Evolutionary conservation across 1,140 invertebrate genomes (phyloP), one percentile per base, ranked within the genome.

Genomic region (Plectrocnemia conspersa): DNA sequence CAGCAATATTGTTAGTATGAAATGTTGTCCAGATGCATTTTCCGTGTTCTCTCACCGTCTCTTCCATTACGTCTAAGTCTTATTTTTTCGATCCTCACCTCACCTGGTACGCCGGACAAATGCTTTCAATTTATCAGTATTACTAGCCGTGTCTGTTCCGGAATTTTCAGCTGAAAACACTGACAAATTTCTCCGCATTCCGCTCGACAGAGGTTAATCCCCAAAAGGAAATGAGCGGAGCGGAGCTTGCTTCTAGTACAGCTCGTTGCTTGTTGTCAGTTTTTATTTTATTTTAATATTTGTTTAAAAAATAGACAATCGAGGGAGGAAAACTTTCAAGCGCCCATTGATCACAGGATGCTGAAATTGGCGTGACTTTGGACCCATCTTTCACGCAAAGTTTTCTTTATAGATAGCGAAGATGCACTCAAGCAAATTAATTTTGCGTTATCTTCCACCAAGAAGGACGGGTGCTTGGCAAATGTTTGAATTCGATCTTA

Each of bases 41-140:
- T 41, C 36, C 53, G 13, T 56, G 54, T 53, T 38, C 18, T 16
- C 22, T 41, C n/a, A 25, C 15, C 48, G 35, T 19, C 2, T 21
- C 27, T 32, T 21, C 3, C 16, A 27, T 15, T 23, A 15, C 13
- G 16, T n/a, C 6, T 23, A 11, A 3, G 6, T 32, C 3, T 10
- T 32, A 10, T 16, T 46, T 36, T 29, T 35, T 23, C 33, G 19
- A 11, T 49, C 16, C 24, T 18, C 16, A 33, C n/a, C 13, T 36
- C 27, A 7, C 42, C 15, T 22, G 7, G 21, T 0, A 16, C 19
- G 23, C 21, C 19, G n/a, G 29, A 54, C 52, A 54, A 58, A 58
- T 50, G 56, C 52, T 33, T 54, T 22, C 50, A 42, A 58, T 58
- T 58, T 58, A 58, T 58, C 56, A 58, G 54, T 58, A 58, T 58